Evolutionary conservation across 2,797 vertebrate species (phyloP), one percentile per base, ranked within the genome.

Genomic region (Typhlichthys subterraneus): DNA sequence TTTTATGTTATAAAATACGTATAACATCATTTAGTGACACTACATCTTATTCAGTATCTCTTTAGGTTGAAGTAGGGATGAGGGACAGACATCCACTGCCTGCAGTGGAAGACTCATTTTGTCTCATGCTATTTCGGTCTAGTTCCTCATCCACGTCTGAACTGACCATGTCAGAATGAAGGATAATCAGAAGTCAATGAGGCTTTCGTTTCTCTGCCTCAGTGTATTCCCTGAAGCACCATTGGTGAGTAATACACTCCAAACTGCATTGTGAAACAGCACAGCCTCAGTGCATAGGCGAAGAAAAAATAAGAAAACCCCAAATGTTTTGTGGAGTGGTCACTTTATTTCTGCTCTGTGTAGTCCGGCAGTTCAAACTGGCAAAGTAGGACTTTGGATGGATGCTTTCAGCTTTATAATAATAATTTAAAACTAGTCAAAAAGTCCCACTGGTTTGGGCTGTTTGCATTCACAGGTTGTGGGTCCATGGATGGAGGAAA

Each of bases 171-270:
- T 89, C 86, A 87, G 66, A 58, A 63, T 54, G 70, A 71, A 82
- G 89, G 81, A 81, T 84, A 82, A 90, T 89, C 88, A 85, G 80
- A 81, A 90, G 70, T 84, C 79, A 91, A 89, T 86, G 87, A 92
- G 72, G 77, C 86, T 80, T 88, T 79, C 77, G 70, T 75, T 69
- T 64, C 69, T 87, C 70, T 72, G 69, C 72, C 73, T 77, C 59
- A 13, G 57, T 63, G 57, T 82, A 84, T 85, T 85, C 88, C 86
- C 80, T 53, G 59, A 66, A 76, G 75, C 57, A 67, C 71, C 70
- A 68, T 87, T 80, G 76, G 12, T 76, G 82, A 85, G 70, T 73
- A 66, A 71, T 54, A 57, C 52, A 12, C 53, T 74, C 19, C 6
- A 31, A 80, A 77, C 73, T 77, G 76, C 77, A 79, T 82, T 82